phyloP scores from a whole-genome alignment of 2,113 vertebrate genomes.

The Scomber colias region DNA sequence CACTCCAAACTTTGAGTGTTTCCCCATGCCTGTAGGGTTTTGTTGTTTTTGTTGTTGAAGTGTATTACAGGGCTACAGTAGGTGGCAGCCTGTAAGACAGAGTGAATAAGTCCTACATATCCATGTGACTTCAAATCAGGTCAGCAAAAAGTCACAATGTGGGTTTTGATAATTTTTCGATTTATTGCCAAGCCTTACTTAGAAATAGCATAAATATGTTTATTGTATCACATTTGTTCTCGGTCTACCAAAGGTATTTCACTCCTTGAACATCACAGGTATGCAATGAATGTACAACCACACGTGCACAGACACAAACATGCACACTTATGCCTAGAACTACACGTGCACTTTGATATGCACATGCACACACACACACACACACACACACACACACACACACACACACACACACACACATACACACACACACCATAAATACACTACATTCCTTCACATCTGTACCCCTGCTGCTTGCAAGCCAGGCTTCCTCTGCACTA shows the following conservation, averaged over 20 bases:
- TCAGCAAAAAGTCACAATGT: too few species aligned
- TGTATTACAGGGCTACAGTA: too few species aligned
- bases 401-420: neutral
- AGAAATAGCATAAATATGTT: neutral
- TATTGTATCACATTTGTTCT: neutral
- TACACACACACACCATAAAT: slow-evolving; percentile 16
- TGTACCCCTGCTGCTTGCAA: slow-evolving; percentile 53
- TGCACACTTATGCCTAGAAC: neutral
- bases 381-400: neutral
- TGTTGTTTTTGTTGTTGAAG: too few species aligned
- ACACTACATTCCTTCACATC: slow-evolving; percentile 61
- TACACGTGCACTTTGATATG: neutral
- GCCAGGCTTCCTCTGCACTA: slow-evolving; percentile 6
- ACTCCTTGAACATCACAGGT: slow-evolving; percentile 29
- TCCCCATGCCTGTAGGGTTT: too few species aligned
- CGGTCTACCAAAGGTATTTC: slow-evolving; percentile 6
- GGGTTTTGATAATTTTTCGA: too few species aligned
- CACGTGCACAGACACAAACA: neutral
- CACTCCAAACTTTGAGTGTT: too few species aligned
- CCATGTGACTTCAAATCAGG: too few species aligned
- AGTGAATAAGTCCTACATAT: too few species aligned
- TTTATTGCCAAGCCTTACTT: too few species aligned
- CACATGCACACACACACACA: neutral
- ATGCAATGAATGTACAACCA: slow-evolving; percentile 26
- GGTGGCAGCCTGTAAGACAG: too few species aligned